Percentiles rank a stretch among this genome's conserved stretches.
These are phyloP conservation scores for Thalassaphorura encarpata DNA, from an alignment of 1,140 invertebrate genomes.

Conservation along the genomic window DNA sequence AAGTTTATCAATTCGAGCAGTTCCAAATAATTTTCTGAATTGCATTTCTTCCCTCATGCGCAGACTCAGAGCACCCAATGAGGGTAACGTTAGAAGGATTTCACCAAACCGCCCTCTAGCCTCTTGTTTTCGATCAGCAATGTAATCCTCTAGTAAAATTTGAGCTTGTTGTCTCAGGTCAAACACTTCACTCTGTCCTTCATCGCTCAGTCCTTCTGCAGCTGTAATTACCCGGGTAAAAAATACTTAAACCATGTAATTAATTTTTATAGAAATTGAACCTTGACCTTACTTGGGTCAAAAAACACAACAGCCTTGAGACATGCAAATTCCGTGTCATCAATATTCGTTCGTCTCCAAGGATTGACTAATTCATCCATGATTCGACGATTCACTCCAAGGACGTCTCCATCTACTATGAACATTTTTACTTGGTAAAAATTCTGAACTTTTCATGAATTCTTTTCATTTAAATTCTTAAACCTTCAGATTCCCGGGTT, in stretches of 20 bases:
- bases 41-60: conserved; percentile 99
- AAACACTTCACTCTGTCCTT: conserved; percentile 42
- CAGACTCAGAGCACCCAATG: conserved; percentile 92
- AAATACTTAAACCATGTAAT: too few species aligned
- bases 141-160: conserved; percentile 94
- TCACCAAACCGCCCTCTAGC: conserved; percentile 91
- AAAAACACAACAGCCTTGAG: conserved; percentile 97
- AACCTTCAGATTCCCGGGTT: conserved; percentile 68
- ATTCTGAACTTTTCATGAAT: background rate
- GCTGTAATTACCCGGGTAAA: too few species aligned
- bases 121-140: conserved; percentile 91
- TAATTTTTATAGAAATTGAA: background rate
- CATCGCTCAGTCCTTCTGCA: conserved; percentile 45
- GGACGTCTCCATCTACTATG: conserved; percentile 47
- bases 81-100: conserved; percentile 84
- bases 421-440: too few species aligned
- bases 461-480: too few species aligned
- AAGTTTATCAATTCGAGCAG: conserved; percentile 88
- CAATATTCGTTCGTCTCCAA: conserved; percentile 83
- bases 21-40: conserved; percentile 90
- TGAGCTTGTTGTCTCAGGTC: conserved; percentile 85
- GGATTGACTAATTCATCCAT: conserved; percentile 92
- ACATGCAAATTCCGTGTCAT: conserved; percentile 94
- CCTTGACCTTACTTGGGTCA: conserved; percentile 74
- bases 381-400: conserved; percentile 72